Evolutionary conservation across 2,113 vertebrate species (phyloP), one percentile per base, ranked within the genome.

Genomic region (Lampris megalopsis): DNA sequence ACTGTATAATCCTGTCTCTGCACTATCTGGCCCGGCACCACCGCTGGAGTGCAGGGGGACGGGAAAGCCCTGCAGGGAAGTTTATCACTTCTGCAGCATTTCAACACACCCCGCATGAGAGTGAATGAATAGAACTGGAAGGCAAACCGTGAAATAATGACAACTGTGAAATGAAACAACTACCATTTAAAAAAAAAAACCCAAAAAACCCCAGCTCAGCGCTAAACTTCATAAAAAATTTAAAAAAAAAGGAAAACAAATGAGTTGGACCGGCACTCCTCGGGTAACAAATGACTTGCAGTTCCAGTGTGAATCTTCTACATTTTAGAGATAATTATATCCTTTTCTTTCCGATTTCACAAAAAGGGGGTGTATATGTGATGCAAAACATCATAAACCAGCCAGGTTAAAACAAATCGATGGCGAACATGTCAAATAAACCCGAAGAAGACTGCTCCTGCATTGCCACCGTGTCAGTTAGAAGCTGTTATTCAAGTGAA

Each of bases 1-100:
- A 82, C 72, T 74, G 86, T 81, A 50, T 92, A 91, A 92, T 90
- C 83, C 87, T 77, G 79, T 66, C 78, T 73, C 65, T 70, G 67
- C 81, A 64, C 71, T 70, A 54, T 77, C 82, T 69, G 77, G 88
- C 84, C 83, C 73, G 85, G 85, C 24, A 77, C 48, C 70, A 40
- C 73, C 74, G 73, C 69, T 79, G 71, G 66, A 84, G 68, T 73
- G 83, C 66, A 81, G 80, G 83, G 79, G 61, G 67, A 63, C 52
- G 75, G 54, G 65, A 76, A 83, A 82, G 24, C 73, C 70, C 77
- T 79, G 57, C 71, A 79, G 41, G 64, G 68, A 79, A 74, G 56
- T 86, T 80, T 84, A 80, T 80, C 59, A 63, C 71, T 73, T 60
- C 53, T 62, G 59, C 40, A 70, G 48, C 65, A 72, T 78, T 75